These are phyloP conservation scores for Dryadula phaetusa DNA, from an alignment of 2,888 invertebrate species.

Conservation along the genomic window DNA sequence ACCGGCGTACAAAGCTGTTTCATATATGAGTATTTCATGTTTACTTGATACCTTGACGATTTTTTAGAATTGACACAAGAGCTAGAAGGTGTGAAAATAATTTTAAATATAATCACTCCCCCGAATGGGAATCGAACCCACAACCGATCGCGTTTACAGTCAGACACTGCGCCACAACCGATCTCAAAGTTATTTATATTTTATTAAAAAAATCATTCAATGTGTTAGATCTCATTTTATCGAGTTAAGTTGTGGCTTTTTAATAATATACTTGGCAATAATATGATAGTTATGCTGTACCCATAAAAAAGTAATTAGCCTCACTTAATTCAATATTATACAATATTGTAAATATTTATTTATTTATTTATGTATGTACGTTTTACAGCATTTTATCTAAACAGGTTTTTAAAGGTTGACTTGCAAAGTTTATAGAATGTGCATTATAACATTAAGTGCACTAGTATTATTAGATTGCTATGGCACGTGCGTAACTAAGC, in stretches of 20 bases:
- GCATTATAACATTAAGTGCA: conserved; percentile 6
- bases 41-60: too few species aligned
- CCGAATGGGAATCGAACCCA: too few species aligned
- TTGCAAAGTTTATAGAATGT: conserved; percentile 17
- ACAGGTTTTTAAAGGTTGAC: conserved; percentile 23
- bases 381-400: conserved; percentile 18
- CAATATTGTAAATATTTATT: neutral
- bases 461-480: conserved; percentile 5
- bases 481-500: conserved; percentile 15
- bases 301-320: neutral
- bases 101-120: too few species aligned
- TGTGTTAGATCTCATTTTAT: neutral
- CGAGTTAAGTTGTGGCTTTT: too few species aligned
- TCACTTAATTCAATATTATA: conserved; percentile 11
- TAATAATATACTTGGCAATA: neutral
- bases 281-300: neutral
- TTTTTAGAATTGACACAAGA: too few species aligned
- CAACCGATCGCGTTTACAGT: too few species aligned
- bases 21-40: too few species aligned
- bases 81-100: too few species aligned
- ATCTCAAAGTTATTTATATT: too few species aligned
- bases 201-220: neutral
- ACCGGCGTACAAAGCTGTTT: too few species aligned
- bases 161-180: too few species aligned
- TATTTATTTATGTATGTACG: conserved; percentile 8